Evolutionary conservation across 92 coral and sea anemone species (phyloP).

Genomic region (Epizoanthus ramosus): DNA sequence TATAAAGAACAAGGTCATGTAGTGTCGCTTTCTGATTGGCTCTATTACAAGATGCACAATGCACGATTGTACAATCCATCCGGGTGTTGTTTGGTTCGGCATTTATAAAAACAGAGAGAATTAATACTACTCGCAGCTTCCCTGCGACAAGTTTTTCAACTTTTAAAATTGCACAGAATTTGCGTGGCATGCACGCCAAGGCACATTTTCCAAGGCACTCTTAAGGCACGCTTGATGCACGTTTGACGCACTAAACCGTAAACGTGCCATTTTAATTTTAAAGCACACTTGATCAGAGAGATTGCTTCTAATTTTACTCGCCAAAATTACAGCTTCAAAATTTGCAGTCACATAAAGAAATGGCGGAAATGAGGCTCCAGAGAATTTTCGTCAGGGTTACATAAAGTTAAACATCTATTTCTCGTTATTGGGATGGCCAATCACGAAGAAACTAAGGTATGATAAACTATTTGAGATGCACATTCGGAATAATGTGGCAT

Average conservation of each 20-base stretch:
- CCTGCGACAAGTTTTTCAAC: no score
- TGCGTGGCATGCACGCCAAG: no score
- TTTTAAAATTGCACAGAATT: no score
- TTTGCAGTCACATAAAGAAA: neutral
- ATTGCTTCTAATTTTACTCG: neutral
- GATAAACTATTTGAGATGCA: neutral
- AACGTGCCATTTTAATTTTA: neutral
- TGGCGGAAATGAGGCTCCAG: neutral
- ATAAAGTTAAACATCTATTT: neutral
- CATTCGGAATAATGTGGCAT: neutral
- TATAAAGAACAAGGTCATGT: no score
- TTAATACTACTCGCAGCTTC: no score
- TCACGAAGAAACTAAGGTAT: neutral
- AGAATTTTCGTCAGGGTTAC: neutral
- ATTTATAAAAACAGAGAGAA: no score
- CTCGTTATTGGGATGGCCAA: neutral
- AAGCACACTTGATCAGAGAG: neutral
- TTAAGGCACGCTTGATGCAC: neutral
- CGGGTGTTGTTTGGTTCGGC: no score
- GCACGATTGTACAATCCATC: no score
- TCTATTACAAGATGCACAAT: no score
- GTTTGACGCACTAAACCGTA: neutral
- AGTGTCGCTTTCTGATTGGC: no score
- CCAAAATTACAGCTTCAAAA: neutral
- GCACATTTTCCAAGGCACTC: no score